Conservation (phyloP, 2,888 invertebrate genomes). For the Phyllotreta cruciferae region DNA sequence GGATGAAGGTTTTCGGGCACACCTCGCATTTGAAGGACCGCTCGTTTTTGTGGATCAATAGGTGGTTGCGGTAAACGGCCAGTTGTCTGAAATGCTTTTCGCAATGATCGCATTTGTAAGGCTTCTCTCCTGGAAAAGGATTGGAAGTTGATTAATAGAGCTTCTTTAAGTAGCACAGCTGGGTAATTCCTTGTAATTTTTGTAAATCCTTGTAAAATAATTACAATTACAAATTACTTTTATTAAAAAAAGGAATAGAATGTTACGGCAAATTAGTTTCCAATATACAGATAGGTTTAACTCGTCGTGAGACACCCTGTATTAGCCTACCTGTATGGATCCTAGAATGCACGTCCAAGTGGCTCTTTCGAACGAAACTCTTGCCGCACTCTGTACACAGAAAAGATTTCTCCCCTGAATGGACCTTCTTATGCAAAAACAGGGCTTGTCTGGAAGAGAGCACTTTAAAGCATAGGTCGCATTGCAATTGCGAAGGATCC, state of each 20-base stretch:
- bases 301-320: too few species aligned
- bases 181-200: background rate
- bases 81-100: conserved; percentile 37
- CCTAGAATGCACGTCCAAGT: conserved; percentile 36
- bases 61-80: conserved; percentile 33
- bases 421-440: conserved; percentile 33
- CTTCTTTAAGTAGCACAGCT: background rate
- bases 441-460: conserved; percentile 37
- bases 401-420: conserved; percentile 37
- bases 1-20: conserved; percentile 36
- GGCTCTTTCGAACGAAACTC: conserved; percentile 36
- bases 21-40: conserved; percentile 35
- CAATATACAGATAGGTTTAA: too few species aligned
- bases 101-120: conserved; percentile 34
- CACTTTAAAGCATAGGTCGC: conserved; percentile 32
- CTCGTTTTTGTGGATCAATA: conserved; percentile 38
- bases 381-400: conserved; percentile 38
- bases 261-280: too few species aligned
- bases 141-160: background rate
- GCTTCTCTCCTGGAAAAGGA: conserved; percentile 32
- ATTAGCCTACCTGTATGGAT: conserved; percentile 39
- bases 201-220: too few species aligned
- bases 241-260: too few species aligned
- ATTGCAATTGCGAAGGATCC: conserved; percentile 29
- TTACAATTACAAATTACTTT: too few species aligned